Evolutionary conservation across 2,888 invertebrate species (phyloP).

Genomic region (Orthosia incerta): DNA sequence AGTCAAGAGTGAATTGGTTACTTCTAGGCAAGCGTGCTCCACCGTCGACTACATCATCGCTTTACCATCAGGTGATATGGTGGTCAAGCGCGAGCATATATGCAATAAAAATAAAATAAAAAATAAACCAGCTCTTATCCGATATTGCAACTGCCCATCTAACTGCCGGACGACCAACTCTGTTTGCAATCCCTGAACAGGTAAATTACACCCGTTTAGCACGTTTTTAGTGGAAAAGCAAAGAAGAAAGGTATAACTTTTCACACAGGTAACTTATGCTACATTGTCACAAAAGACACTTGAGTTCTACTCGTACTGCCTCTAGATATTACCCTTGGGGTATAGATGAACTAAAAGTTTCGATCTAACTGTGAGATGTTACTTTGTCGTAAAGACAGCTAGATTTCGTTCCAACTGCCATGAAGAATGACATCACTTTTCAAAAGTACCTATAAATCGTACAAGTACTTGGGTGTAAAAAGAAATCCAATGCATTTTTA

Average conservation of each 20-base stretch:
- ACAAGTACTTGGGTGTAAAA: background rate
- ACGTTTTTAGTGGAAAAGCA: background rate
- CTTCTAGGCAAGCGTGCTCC: too few relatives aligned
- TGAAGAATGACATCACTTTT: too few relatives aligned
- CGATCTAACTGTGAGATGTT: background rate
- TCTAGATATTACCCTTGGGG: background rate
- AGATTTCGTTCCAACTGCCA: background rate
- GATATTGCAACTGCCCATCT: too few relatives aligned
- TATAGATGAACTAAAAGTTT: conserved; percentile 2
- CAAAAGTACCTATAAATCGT: background rate
- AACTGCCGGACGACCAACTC: too few relatives aligned
- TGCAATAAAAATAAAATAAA: too few relatives aligned
- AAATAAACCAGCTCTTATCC: too few relatives aligned
- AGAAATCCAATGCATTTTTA: background rate
- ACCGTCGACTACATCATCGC: too few relatives aligned
- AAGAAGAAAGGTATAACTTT: background rate
- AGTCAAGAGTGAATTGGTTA: too few relatives aligned
- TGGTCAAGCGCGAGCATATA: too few relatives aligned
- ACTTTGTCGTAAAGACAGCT: conserved; percentile 9
- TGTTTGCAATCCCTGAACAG: too few relatives aligned
- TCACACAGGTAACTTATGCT: background rate
- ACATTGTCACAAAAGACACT: background rate
- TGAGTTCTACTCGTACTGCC: background rate
- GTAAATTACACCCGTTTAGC: too few relatives aligned
- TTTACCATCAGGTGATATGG: too few relatives aligned